Base-by-base conservation (phyloP, 2,113 vertebrate genomes). In the Tachuris rubrigastra region DNA sequence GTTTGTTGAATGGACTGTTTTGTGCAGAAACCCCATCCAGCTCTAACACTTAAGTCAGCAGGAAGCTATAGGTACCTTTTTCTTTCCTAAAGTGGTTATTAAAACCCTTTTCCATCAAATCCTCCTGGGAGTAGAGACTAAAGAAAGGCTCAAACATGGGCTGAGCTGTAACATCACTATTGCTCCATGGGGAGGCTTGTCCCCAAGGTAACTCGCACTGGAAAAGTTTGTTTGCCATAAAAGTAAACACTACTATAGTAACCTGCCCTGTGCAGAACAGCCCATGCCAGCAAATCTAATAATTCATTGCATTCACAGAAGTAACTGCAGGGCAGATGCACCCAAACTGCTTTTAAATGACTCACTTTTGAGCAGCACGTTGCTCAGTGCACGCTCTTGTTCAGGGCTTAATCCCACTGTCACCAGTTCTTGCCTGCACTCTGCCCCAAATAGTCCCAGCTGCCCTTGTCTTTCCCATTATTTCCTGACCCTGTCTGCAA, bases 171-270 rank as follows among this genome's bases (percentile, higher is more conserved):
- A 81, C 60, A 81, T 41, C 6, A 1, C 49, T 53, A 56, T 53
- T 96, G 41, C 83, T 92, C 88, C 68, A 49, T 4, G 4, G 74
- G 56, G 88, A 95, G 90, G 56, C 30, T 60, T 44, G 73, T 96
- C 79, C 90, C 92, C 86, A 92, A n/a, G 96, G 95, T 94, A 95
- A 94, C 93, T 92, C 0, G 0, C 28, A 6, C 85, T 46, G 66
- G 41, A 20, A n/a, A 80, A 22, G 69, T 95, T 96, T 97, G 95
- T 96, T 97, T 96, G 80, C 68, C 53, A 31, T 84, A 23, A 87
- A 92, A 90, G 93, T 60, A 97, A 97, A 96, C 93, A 97, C 42
- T 93, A 47, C 96, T 93, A 95, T 95, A 96, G 96, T 93, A 97
- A 97, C 96, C 85, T 93, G 79, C 90, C 85, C 59, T 33, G 30